phyloP scores from a whole-genome alignment of 2,888 invertebrate species.

The Dimorphilus gyrociliatus region DNA sequence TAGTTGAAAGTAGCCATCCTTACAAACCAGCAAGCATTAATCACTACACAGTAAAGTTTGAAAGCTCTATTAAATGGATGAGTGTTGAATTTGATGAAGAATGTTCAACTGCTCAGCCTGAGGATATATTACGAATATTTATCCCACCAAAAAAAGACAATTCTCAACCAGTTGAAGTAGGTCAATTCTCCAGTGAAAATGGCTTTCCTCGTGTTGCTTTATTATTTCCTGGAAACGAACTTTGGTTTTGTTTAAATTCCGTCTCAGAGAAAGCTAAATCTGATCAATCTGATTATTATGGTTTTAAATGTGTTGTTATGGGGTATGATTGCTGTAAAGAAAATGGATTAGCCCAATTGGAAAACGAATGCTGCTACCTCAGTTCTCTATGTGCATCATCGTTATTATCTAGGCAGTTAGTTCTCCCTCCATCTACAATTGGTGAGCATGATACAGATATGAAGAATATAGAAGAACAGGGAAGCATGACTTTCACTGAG shows the following conservation, averaged over 20 bases:
- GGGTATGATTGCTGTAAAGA: slow-evolving; percentile 47
- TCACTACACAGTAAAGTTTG: slow-evolving; percentile 65
- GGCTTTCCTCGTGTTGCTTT: too few relatives aligned
- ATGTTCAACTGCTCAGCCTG: slow-evolving; percentile 78
- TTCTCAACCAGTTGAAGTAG: too few relatives aligned
- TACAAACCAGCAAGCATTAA: slow-evolving; percentile 57
- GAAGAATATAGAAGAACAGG: background rate
- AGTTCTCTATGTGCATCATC: slow-evolving; percentile 80
- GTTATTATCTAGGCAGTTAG: slow-evolving; percentile 64
- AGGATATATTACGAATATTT: slow-evolving; percentile 54
- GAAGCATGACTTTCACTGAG: slow-evolving; percentile 41
- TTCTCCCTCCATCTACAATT: slow-evolving; percentile 44
- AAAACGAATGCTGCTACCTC: slow-evolving; percentile 72
- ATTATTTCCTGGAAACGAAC: slow-evolving; percentile 66
- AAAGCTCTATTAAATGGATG: slow-evolving; percentile 71
- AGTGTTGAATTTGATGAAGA: slow-evolving; percentile 79
- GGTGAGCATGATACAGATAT: background rate
- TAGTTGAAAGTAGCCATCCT: slow-evolving; percentile 90
- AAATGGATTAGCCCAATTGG: slow-evolving; percentile 52
- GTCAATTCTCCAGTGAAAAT: too few relatives aligned
- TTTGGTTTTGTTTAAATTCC: slow-evolving; percentile 85
- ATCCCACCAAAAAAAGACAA: slow-evolving; percentile 36
- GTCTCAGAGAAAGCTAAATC: slow-evolving; percentile 84
- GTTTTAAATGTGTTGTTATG: slow-evolving; percentile 71
- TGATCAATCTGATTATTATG: slow-evolving; percentile 60